Percentiles rank a stretch among this genome's conserved stretches.
These are phyloP conservation scores for Picathartes gymnocephalus DNA, from an alignment of 2,113 vertebrate species.

Conservation along the genomic window DNA sequence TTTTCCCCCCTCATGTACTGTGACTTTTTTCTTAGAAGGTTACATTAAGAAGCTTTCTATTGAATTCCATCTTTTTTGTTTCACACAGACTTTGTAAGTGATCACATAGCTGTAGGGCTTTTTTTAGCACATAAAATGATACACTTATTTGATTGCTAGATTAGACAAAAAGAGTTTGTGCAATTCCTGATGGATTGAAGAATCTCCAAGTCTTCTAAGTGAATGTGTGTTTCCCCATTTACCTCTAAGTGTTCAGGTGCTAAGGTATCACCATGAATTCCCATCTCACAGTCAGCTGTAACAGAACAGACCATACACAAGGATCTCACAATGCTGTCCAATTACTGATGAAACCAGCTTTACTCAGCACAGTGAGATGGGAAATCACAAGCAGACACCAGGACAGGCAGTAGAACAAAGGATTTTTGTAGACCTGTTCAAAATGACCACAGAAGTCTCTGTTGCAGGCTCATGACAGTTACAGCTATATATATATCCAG, in stretches of 20 bases:
- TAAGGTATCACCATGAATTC: neutral
- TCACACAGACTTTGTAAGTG: neutral
- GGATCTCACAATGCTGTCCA: neutral
- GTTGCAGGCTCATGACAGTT: neutral
- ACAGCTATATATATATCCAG: neutral
- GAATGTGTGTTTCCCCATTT: neutral
- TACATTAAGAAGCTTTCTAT: neutral
- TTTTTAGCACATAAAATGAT: neutral
- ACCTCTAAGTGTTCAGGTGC: neutral
- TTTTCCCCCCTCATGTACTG: rapidly evolving
- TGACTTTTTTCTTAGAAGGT: neutral
- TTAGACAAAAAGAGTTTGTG: neutral
- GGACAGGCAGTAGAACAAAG: neutral
- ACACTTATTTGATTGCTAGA: neutral
- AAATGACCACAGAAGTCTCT: neutral
- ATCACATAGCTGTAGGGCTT: neutral
- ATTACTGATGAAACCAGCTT: neutral
- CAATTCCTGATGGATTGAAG: neutral
- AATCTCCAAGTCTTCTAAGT: neutral
- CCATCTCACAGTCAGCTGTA: neutral
- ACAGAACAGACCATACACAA: neutral
- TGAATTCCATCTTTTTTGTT: neutral
- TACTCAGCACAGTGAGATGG: neutral
- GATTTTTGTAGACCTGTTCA: neutral
- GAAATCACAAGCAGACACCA: neutral